Percentiles rank a stretch among this genome's conserved stretches.
Evolutionary conservation across 1,140 invertebrate genomes (phyloP).

Genomic region (Calephelis virginiensis): DNA sequence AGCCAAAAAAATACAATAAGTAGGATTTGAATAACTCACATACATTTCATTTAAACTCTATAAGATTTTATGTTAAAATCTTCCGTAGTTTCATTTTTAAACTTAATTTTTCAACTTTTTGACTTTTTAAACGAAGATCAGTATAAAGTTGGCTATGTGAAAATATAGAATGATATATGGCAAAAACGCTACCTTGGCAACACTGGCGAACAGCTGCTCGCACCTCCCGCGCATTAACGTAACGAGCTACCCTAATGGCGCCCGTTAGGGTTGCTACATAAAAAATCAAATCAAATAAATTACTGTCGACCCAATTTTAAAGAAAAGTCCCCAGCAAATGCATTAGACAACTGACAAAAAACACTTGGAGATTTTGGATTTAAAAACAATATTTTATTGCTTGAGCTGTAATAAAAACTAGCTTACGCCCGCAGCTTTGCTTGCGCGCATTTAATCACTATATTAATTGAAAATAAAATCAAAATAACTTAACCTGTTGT

Average conservation of each 20-base stretch:
- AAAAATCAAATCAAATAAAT: constrained; percentile 69
- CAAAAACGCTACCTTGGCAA: constrained; percentile 46
- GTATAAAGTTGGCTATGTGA: constrained; percentile 14
- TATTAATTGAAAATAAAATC: no score
- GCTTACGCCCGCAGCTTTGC: no score
- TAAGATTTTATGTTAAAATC: no score
- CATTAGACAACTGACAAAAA: constrained; percentile 10
- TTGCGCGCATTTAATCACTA: no score
- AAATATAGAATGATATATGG: constrained; percentile 51
- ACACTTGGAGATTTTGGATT: not conserved
- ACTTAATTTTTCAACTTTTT: not conserved
- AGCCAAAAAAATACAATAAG: no score
- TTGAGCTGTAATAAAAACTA: not conserved
- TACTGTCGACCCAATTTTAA: constrained; percentile 32
- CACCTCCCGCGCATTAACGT: constrained; percentile 63
- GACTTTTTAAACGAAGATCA: no score
- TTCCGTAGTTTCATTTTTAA: not conserved
- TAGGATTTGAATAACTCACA: no score
- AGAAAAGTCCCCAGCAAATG: constrained; percentile 2
- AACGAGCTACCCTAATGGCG: constrained; percentile 70
- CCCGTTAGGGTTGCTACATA: constrained; percentile 53
- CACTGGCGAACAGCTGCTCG: constrained; percentile 56
- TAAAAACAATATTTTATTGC: not conserved
- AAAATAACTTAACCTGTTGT: no score
- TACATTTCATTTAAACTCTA: no score